Evolutionary conservation across 2,888 invertebrate genomes (phyloP), one percentile per base, ranked within the genome.

Genomic region (Nemapogon koenigi): DNA sequence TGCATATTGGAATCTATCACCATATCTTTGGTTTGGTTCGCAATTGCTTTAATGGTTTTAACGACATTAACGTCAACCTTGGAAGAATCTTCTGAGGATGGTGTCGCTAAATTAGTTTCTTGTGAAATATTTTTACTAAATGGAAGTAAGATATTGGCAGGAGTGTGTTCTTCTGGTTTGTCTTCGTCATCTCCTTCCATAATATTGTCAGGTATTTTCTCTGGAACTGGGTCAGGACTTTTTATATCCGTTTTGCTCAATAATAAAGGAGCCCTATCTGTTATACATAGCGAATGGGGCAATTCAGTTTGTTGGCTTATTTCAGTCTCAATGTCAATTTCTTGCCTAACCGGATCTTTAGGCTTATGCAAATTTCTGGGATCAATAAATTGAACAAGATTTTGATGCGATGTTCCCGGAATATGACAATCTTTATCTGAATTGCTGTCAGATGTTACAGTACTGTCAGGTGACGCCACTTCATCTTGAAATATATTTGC

Each of bases 401-500:
- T 48, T 49, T 3, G 54, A 41, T 2, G 49, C 44, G 1, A 56
- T 50, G 4, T 50, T 42, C 40, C 52, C 53, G 19, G 49, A 47
- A 41, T n/a, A 22, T 57, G 59, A 11, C 53, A 44, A 19, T 65
- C 63, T 29, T 52, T 57, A 3, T 61, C 62, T 2, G 51, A 42
- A 42, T 52, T 55, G 41, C 46, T 55, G 42, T 72, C 75, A 2
- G 62, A 52, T 1, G 56, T 48, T 3, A 67, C 65, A 2, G 76
- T 68, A 42, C 75, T 70, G 45, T 85, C 84, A 0, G 85, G 84
- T 1, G 85, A 85, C 1, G 83, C 81, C 0, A 81, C 83, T 46
- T 86, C 86, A 48, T 86, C 85, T 57, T 86, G 85, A 53, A 86
- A 85, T 51, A 86, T 85, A 55, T 86, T 86, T 4, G 84, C 85